Base-by-base conservation (phyloP, 2,113 vertebrate species). In the Orientallactaga bullata region DNA sequence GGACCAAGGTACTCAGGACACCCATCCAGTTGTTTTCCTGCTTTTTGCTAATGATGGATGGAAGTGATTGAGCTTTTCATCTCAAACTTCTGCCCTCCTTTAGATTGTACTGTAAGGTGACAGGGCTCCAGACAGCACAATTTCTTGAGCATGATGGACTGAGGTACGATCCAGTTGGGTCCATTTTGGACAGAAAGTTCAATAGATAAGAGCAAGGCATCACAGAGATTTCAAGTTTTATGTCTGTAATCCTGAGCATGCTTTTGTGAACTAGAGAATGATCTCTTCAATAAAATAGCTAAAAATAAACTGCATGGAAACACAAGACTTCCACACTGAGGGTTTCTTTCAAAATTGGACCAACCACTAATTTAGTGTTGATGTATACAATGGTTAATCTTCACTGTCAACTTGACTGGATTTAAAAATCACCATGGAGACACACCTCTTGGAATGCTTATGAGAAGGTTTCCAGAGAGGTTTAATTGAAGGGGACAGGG, bases 31-130 rank as follows among this genome's bases (percentile, higher is more conserved):
- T 78, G 47, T 93, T 84, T 95, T 71, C 74, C 83, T 96, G 93
- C 93, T 93, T 94, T 90, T 96, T 85, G 78, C 47, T 28, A 1
- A 24, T 95, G 92, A 96, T 94, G 73, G 89, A 96, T 96, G 93
- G 63, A 24, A 84, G 92, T 58, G 76, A 90, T 32, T 85, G 93
- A 85, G 78, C 47, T 95, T 95, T 96, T 86, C 94, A 90, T 90
- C 42, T 92, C 30, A 66, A 88, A 65, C 66, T 71, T 76, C 86
- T 23, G 39, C 74, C 76, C 10, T 90, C 74, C 66, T 83, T 69
- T 65, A 47, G 93, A 92, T 74, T 92, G 85, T 96, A 80, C 39
- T 87, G 13, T 65, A 42, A 68, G 83, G 85, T 74, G 95, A 93
- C 83, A 87, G 74, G 79, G 20, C 68, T 92, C 69, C 58, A 71